phyloP scores from a whole-genome alignment of 2,888 invertebrate genomes.

The Aromia moschata region DNA sequence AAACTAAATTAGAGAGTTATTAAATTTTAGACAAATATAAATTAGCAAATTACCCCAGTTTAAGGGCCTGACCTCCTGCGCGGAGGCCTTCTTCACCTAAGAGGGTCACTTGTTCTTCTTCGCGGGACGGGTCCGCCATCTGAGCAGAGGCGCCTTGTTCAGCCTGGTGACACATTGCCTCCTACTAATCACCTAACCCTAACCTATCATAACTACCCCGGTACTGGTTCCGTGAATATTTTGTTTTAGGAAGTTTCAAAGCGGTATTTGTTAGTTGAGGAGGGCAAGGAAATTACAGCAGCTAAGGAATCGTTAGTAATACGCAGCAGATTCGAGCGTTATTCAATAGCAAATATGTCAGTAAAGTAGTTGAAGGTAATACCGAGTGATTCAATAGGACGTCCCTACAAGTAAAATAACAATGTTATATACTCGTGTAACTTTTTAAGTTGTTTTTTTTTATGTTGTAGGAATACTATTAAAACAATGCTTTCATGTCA shows the following conservation, averaged over 20 bases:
- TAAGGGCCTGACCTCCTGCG: constrained; percentile 95
- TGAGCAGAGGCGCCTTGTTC: constrained; percentile 73
- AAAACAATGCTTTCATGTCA: no score
- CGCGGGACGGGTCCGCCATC: constrained; percentile 97
- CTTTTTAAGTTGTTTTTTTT: no score
- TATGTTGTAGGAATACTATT: no score
- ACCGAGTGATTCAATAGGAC: no score
- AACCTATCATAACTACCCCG: constrained; percentile 16
- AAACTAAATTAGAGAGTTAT: neutral
- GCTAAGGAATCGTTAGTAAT: neutral
- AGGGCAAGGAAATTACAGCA: no score
- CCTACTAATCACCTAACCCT: constrained; percentile 30
- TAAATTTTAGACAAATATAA: constrained; percentile 16
- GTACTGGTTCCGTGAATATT: constrained; percentile 1
- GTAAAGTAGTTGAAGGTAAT: no score
- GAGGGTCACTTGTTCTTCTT: constrained; percentile 95
- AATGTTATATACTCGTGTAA: no score
- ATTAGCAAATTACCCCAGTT: constrained; percentile 87
- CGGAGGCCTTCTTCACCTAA: constrained; percentile 95
- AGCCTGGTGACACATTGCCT: constrained; percentile 76
- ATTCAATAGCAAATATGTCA: no score
- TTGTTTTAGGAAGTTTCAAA: no score
- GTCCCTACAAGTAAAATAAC: no score
- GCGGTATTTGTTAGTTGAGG: no score
- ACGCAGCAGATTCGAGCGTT: no score